Percentiles rank a stretch among this genome's conserved stretches.
Conservation (phyloP, 1,140 invertebrate species). For the Drosophila pruinosa region DNA sequence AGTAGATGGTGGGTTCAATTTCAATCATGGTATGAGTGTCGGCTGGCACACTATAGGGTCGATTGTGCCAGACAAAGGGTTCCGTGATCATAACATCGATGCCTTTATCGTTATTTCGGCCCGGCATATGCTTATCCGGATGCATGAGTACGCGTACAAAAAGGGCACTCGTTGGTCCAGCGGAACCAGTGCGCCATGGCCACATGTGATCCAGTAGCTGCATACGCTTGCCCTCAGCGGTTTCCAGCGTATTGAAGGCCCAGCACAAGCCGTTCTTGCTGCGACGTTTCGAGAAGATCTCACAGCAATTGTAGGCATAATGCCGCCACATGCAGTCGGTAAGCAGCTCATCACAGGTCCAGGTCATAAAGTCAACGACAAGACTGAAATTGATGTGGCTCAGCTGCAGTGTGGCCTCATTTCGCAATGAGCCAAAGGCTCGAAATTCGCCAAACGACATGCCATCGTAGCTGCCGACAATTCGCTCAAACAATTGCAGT, state of each 20-base stretch:
- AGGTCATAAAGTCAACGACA: conserved; percentile 72
- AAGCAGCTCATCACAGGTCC: conserved; percentile 72
- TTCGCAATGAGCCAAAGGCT: conserved; percentile 51
- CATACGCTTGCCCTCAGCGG: conserved; percentile 61
- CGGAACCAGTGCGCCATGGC: conserved; percentile 68
- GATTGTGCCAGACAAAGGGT: conserved; percentile 70
- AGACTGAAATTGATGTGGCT: conserved; percentile 66
- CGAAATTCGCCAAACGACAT: conserved; percentile 66
- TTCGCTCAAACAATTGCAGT: conserved; percentile 54
- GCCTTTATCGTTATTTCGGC: conserved; percentile 48
- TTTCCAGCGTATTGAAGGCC: conserved; percentile 84
- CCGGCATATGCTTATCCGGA: conserved; percentile 53
- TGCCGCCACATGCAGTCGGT: conserved; percentile 69
- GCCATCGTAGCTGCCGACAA: conserved; percentile 58
- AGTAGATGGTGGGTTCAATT: conserved; percentile 74
- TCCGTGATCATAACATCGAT: conserved; percentile 70
- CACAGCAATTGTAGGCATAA: conserved; percentile 63
- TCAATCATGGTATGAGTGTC: conserved; percentile 66
- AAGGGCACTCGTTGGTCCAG: conserved; percentile 64
- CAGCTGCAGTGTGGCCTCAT: conserved; percentile 49
- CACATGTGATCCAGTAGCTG: conserved; percentile 60
- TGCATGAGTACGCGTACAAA: conserved; percentile 55
- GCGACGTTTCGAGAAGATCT: conserved; percentile 68
- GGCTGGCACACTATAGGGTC: conserved; percentile 53
- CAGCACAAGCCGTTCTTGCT: conserved; percentile 85